These are phyloP conservation scores for Osmerus eperlanus DNA, from an alignment of 2,113 vertebrate species.

Conservation along the genomic window DNA sequence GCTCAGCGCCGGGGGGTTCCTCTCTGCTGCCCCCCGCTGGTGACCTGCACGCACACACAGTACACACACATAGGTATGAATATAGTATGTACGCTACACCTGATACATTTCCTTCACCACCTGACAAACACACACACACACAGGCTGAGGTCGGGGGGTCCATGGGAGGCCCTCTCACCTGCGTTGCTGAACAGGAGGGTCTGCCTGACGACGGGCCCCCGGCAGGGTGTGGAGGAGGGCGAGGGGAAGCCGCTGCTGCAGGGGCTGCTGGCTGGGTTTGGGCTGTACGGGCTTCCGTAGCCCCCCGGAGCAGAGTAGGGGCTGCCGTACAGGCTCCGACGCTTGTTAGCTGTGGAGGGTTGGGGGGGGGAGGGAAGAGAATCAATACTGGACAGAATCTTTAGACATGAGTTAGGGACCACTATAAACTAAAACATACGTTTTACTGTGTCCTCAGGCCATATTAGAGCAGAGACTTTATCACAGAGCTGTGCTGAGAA, in stretches of 20 bases:
- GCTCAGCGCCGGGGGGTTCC: slow-evolving; percentile 84
- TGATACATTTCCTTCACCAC: too few species aligned
- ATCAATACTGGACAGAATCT: neutral
- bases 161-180: slow-evolving; percentile 64
- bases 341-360: slow-evolving; percentile 82
- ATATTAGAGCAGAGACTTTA: too few species aligned
- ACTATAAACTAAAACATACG: too few species aligned
- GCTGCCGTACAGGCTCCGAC: slow-evolving; percentile 87
- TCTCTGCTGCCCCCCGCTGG: slow-evolving; percentile 83
- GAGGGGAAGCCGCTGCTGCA: slow-evolving; percentile 96
- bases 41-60: slow-evolving; percentile 67
- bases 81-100: too few species aligned
- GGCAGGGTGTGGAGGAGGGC: slow-evolving; percentile 88
- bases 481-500: too few species aligned
- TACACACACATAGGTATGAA: neutral
- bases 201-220: slow-evolving; percentile 87
- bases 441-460: too few species aligned
- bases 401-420: neutral
- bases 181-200: slow-evolving; percentile 85
- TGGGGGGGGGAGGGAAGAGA: slow-evolving; percentile 1
- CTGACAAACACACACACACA: too few species aligned
- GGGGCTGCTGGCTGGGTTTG: slow-evolving; percentile 86
- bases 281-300: slow-evolving; percentile 85
- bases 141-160: neutral
- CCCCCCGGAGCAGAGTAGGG: slow-evolving; percentile 79